These are phyloP conservation scores for Pimpla rufipes DNA, from an alignment of 2,888 invertebrate genomes.

Conservation along the genomic window DNA sequence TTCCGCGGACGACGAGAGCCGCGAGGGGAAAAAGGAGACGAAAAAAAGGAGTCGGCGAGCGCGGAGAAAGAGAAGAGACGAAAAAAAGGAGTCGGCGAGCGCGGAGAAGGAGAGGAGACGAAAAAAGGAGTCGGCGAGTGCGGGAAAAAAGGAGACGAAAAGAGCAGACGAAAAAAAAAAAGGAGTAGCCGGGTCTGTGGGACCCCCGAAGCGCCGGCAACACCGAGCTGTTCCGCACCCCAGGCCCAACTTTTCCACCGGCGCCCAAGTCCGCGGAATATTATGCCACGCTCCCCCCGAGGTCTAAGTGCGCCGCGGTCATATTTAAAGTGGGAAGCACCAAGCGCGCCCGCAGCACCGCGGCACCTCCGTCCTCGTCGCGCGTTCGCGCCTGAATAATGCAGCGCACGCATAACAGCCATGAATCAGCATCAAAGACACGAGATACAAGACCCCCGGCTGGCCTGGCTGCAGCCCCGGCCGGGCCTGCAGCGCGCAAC, in stretches of 20 bases:
- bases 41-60: background rate
- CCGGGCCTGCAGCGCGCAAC: too few species aligned
- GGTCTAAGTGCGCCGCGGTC: conserved; percentile 67
- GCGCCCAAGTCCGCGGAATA: conserved; percentile 45
- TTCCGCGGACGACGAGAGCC: too few species aligned
- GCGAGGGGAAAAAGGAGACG: conserved; percentile 2
- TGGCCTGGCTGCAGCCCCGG: too few species aligned
- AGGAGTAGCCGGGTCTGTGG: background rate
- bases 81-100: background rate
- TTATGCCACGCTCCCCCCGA: conserved; percentile 46
- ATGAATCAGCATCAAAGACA: conserved; percentile 76
- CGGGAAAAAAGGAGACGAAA: too few species aligned
- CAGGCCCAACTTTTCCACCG: conserved; percentile 24
- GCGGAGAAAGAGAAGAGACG: conserved; percentile 5
- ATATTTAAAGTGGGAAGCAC: conserved; percentile 69
- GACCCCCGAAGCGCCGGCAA: background rate
- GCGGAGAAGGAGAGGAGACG: too few species aligned
- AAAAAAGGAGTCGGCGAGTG: too few species aligned
- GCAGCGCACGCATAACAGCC: conserved; percentile 74
- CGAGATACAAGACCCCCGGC: conserved; percentile 60
- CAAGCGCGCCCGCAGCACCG: too few species aligned
- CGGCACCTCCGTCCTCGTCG: conserved; percentile 35
- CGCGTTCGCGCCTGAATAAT: conserved; percentile 74
- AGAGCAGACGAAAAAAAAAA: too few species aligned
- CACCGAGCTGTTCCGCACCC: background rate